Conservation (phyloP, 1,140 invertebrate species). For the Sarcophaga peregrina region DNA sequence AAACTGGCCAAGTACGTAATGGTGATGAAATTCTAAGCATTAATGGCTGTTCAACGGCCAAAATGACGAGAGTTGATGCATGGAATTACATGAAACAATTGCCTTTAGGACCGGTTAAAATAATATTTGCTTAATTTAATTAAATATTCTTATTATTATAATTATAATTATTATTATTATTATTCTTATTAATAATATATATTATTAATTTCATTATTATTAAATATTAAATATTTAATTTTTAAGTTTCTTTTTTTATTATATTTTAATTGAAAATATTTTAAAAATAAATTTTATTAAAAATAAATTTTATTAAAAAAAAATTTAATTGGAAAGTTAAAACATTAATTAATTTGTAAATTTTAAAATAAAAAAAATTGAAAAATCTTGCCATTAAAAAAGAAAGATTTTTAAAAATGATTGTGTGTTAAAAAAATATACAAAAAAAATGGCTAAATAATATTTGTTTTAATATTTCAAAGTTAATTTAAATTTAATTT, state of each 20-base stretch:
- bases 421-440: neutral
- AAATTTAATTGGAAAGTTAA: slow-evolving; percentile 39
- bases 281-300: neutral
- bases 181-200: slow-evolving; percentile 15
- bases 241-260: slow-evolving; percentile 38
- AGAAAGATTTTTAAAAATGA: neutral
- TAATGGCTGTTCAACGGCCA: slow-evolving; percentile 82
- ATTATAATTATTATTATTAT: neutral
- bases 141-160: neutral
- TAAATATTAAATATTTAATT: slow-evolving; percentile 19
- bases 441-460: slow-evolving; percentile 18
- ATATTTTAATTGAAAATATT: neutral
- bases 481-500: slow-evolving; percentile 19
- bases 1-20: slow-evolving; percentile 82
- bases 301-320: neutral
- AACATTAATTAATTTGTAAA: neutral
- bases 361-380: neutral
- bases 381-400: slow-evolving; percentile 26
- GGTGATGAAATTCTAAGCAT: slow-evolving; percentile 89
- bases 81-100: slow-evolving; percentile 93
- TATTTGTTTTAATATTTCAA: slow-evolving; percentile 18
- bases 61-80: slow-evolving; percentile 89
- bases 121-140: slow-evolving; percentile 54
- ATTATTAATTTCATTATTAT: slow-evolving; percentile 23
- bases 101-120: slow-evolving; percentile 80